Base-by-base conservation (phyloP, 2,113 vertebrate species). In the Junco hyemalis region DNA sequence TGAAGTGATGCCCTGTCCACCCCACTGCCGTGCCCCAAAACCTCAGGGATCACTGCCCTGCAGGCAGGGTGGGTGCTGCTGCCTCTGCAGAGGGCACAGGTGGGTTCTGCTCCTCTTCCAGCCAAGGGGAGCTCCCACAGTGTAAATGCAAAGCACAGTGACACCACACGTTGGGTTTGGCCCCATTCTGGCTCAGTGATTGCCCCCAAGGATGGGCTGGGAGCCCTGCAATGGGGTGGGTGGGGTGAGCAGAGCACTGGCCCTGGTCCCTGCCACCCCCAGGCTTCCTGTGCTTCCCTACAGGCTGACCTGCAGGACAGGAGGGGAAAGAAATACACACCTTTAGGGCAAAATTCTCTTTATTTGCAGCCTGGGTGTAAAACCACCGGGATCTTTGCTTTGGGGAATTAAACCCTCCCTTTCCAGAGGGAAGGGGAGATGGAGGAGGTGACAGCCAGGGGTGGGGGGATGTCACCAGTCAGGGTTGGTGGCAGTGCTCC, bases 11-110 rank as follows among this genome's bases (percentile, higher is more conserved):
- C 9, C 22, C 22, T 28, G 12, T 18, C 23, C 25, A 5, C 26
- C 2, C 0, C 3, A 0, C 28, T n/a, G 28, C 19, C 3, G 2
- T 3, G 8, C 11, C 45, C 33, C 25, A 25, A 48, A 85, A 25
- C 0, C 28, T 8, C 36, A 7, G 64, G 1, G 12, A 11, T 22
- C 36, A 5, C 1, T 59, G 61, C 20, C n/a, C 33, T 54, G 38
- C 21, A 20, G 38, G 21, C 11, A 23, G 35, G 33, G 15, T 8
- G 12, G n/a, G 19, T 11, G 48, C 9, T 22, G 16, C 29, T 60
- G 44, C 31, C 64, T 25, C 48, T 22, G 38, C 14, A n/a, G 31
- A 18, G 8, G 21, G 38, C 36, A 16, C 4, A 0, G 24, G 15
- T 48, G 29, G 2, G 0, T 35, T 85, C 48, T 47, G 5, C 33